A percentile compares a stretch with the other conserved stretches of the same genome.
These are phyloP conservation scores for Platerodrilus igneus DNA, from an alignment of 2,888 invertebrate genomes.

Conservation along the genomic window DNA sequence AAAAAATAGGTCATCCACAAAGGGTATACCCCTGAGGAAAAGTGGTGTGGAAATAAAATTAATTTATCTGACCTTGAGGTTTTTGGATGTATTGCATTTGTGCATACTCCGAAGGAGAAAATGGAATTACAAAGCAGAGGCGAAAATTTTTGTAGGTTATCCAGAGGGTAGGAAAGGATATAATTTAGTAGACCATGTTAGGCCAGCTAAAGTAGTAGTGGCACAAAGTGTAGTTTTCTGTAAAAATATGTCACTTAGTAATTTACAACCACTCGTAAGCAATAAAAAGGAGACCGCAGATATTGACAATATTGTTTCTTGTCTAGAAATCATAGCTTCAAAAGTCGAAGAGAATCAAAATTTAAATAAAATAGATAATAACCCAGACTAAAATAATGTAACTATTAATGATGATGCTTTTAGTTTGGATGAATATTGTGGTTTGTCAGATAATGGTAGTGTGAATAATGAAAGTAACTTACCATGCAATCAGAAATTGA, in stretches of 20 bases:
- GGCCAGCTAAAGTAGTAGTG: neutral
- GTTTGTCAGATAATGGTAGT: too few relatives aligned
- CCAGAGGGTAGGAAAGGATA: slow-evolving; percentile 1
- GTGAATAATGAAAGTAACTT: too few relatives aligned
- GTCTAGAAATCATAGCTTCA: too few relatives aligned
- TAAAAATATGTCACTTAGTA: slow-evolving; percentile 1
- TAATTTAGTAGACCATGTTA: slow-evolving; percentile 1
- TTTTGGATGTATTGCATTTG: neutral
- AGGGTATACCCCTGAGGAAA: too few relatives aligned
- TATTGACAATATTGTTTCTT: too few relatives aligned
- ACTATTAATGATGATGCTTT: too few relatives aligned
- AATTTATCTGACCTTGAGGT: neutral
- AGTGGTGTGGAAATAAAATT: too few relatives aligned
- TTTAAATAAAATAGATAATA: too few relatives aligned
- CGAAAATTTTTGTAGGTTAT: slow-evolving; percentile 2
- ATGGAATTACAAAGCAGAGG: neutral
- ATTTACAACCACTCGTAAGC: neutral
- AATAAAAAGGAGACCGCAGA: neutral
- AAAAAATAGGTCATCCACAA: slow-evolving; percentile 1
- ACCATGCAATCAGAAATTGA: too few relatives aligned
- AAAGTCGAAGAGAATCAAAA: too few relatives aligned
- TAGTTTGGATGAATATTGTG: too few relatives aligned
- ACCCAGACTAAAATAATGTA: too few relatives aligned
- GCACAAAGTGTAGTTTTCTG: slow-evolving; percentile 1
- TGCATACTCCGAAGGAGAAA: neutral